Evolutionary conservation across 2,113 vertebrate species (phyloP).

Genomic region (Phalacrocorax pelagicus): DNA sequence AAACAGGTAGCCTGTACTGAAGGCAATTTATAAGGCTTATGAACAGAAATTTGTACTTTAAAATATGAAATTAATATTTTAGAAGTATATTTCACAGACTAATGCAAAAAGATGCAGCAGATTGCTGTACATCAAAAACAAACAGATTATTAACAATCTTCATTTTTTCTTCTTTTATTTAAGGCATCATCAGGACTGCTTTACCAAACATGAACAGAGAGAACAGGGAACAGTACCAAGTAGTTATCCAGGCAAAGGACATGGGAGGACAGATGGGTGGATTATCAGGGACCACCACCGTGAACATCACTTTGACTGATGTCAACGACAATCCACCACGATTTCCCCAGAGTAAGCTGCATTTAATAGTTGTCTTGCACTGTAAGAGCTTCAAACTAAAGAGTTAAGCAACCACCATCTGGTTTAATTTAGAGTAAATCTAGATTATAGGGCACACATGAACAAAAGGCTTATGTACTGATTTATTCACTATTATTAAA

Average conservation of each 20-base stretch:
- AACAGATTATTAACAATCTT: background rate
- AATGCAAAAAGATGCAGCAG: background rate
- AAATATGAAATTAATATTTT: background rate
- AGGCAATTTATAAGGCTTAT: background rate
- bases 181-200: conserved; percentile 82
- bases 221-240: conserved; percentile 82
- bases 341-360: conserved; percentile 81
- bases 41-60: background rate
- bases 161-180: conserved; percentile 8
- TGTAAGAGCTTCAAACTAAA: conserved; percentile 5
- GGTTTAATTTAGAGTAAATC: conserved; percentile 62
- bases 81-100: background rate
- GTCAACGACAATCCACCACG: conserved; percentile 85
- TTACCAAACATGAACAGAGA: conserved; percentile 85
- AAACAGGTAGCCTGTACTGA: background rate
- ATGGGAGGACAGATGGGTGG: conserved; percentile 87
- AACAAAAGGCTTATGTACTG: conserved; percentile 43
- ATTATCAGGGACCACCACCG: conserved; percentile 80
- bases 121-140: background rate
- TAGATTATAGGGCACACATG: conserved; percentile 42
- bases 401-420: conserved; percentile 46
- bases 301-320: conserved; percentile 83
- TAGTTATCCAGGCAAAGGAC: conserved; percentile 84
- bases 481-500: conserved; percentile 45
- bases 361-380: conserved; percentile 13